phyloP scores from a whole-genome alignment of 2,888 invertebrate genomes.

The Uloborus plumipes region DNA sequence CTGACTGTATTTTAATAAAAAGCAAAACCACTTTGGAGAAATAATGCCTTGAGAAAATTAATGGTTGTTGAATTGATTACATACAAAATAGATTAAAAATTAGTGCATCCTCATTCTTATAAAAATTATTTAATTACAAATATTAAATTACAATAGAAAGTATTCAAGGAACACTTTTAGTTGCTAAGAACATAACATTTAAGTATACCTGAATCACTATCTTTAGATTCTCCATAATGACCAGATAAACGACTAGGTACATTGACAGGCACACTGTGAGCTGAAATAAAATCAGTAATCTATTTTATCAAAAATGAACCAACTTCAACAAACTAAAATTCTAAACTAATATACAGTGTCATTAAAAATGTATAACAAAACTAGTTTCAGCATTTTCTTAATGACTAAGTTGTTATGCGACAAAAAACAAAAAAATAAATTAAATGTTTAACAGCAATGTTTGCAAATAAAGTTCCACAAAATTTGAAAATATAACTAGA shows the following conservation, averaged over 20 bases:
- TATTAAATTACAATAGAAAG: no score
- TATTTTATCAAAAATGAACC: background rate
- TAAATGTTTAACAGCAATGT: no score
- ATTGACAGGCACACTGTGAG: constrained; percentile 71
- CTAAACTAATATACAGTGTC: background rate
- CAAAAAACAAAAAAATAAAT: no score
- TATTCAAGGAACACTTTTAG: no score
- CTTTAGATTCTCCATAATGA: constrained; percentile 45
- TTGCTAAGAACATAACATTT: background rate
- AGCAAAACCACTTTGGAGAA: no score
- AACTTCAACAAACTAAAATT: background rate
- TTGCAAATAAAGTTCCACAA: background rate
- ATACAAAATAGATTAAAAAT: no score
- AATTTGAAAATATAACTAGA: background rate
- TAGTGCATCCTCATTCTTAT: no score
- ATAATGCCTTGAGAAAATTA: no score
- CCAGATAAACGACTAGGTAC: constrained; percentile 68
- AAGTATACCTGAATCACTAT: constrained; percentile 58
- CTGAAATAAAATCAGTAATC: constrained; percentile 67
- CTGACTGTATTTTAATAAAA: no score
- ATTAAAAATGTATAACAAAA: background rate
- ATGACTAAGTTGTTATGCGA: no score
- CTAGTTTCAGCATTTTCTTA: background rate
- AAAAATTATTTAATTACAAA: no score
- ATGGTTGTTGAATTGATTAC: no score